Conservation (phyloP, 1,140 invertebrate genomes). For the Drosophila setifemur region DNA sequence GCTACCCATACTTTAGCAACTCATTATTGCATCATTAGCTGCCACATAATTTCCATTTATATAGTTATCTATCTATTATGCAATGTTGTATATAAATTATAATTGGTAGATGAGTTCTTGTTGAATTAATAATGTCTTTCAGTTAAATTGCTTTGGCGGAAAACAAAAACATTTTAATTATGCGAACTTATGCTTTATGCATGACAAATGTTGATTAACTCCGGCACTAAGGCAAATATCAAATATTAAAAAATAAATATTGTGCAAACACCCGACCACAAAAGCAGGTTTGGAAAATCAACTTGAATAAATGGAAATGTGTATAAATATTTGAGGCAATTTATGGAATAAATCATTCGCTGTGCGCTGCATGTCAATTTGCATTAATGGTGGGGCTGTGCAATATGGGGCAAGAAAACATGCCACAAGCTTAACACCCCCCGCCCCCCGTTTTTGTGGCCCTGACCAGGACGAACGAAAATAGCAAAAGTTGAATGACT, state of each 20-base stretch:
- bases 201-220: constrained; percentile 19
- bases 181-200: constrained; percentile 22
- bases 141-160: not conserved
- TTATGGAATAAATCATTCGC: constrained; percentile 57
- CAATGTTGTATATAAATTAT: constrained; percentile 22
- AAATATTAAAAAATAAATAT: constrained; percentile 3
- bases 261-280: no score
- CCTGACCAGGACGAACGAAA: constrained; percentile 33
- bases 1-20: constrained; percentile 9
- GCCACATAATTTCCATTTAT: not conserved
- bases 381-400: constrained; percentile 35
- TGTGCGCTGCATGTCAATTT: constrained; percentile 54
- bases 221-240: constrained; percentile 1
- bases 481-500: constrained; percentile 71
- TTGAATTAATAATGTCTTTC: constrained; percentile 42
- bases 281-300: not conserved
- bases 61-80: constrained; percentile 4
- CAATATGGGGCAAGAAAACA: constrained; percentile 14
- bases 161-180: constrained; percentile 52
- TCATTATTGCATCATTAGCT: constrained; percentile 32
- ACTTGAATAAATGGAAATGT: constrained; percentile 26
- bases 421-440: constrained; percentile 20
- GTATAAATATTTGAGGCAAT: constrained; percentile 43
- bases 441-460: not conserved
- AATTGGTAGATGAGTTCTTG: constrained; percentile 20